Evolutionary conservation across 2,888 invertebrate genomes (phyloP), one percentile per base, ranked within the genome.

Genomic region (Brachypalpus laphriformis): DNA sequence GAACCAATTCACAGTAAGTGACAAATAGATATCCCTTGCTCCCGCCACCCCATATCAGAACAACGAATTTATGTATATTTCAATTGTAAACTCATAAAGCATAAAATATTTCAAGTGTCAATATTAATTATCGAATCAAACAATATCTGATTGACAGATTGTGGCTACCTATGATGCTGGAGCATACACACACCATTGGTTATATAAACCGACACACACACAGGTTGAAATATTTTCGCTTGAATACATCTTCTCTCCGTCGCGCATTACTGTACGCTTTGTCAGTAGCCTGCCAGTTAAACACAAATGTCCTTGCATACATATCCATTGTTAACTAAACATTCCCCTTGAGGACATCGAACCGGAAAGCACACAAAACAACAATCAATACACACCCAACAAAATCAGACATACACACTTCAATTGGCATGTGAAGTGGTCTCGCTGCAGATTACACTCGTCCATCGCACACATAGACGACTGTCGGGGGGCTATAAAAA

Each of bases 381-480:
- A 82, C 77, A 82, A 82, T 72, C 76, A 76, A 77, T 82, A 25
- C 5, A 82, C 57, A 57, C 25, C 75, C 77, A 77, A 82, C 76
- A 82, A 82, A 82, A 82, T 82, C 82, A 77, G 61, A 37, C 66
- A 49, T 11, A 57, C 77, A 61, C 82, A 76, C 71, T 82, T 72
- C 72, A 77, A 82, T 77, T 82, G 82, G 82, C 72, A 77, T 72
- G 40, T 82, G 82, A 77, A 82, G 82, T 82, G 82, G 82, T 61
- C 82, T 61, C 77, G 54, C 54, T 74, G 74, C 81, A 81, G 81
- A 68, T 81, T 74, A 74, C 63, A 49, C 25, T 25, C 25, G 25
- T 5, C n/a, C n/a, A n/a, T 25, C 3, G 25, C 5, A 5, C 5
- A 25, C 5, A 25, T 25, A 20, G 20, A 56, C 31, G 8, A 51